Conservation (phyloP, 2,888 invertebrate species). For the Trissoscelio sp. region DNA sequence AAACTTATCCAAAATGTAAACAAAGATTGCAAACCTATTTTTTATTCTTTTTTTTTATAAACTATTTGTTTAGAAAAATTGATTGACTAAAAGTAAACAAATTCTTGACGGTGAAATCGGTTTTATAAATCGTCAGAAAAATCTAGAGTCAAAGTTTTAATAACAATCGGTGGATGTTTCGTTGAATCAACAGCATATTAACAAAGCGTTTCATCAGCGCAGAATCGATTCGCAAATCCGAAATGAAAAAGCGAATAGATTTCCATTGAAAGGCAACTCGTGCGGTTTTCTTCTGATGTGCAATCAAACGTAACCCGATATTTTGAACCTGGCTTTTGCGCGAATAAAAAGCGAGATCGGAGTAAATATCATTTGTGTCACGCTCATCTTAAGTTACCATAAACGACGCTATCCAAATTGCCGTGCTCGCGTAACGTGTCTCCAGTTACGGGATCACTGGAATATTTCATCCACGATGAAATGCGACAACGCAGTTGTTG, state of each 20-base stretch:
- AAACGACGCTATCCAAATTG: slow-evolving; percentile 37
- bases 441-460: slow-evolving; percentile 19
- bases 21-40: no score
- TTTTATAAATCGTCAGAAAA: neutral
- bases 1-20: no score
- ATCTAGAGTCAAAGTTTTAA: slow-evolving; percentile 7
- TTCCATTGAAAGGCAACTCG: slow-evolving; percentile 38
- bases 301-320: slow-evolving; percentile 46
- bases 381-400: slow-evolving; percentile 53
- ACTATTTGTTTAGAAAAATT: no score
- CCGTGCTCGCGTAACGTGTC: slow-evolving; percentile 37
- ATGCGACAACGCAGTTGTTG: slow-evolving; percentile 20
- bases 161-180: slow-evolving; percentile 11
- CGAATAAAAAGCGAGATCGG: slow-evolving; percentile 37
- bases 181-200: slow-evolving; percentile 15
- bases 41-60: no score
- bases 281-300: slow-evolving; percentile 42
- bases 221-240: slow-evolving; percentile 31
- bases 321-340: slow-evolving; percentile 34
- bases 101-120: no score
- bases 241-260: slow-evolving; percentile 52
- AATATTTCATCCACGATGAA: slow-evolving; percentile 32
- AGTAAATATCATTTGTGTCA: slow-evolving; percentile 43
- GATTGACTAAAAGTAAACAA: no score
- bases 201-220: slow-evolving; percentile 38